Base-by-base conservation (phyloP, 2,888 invertebrate genomes). In the Drosophila mettleri region DNA sequence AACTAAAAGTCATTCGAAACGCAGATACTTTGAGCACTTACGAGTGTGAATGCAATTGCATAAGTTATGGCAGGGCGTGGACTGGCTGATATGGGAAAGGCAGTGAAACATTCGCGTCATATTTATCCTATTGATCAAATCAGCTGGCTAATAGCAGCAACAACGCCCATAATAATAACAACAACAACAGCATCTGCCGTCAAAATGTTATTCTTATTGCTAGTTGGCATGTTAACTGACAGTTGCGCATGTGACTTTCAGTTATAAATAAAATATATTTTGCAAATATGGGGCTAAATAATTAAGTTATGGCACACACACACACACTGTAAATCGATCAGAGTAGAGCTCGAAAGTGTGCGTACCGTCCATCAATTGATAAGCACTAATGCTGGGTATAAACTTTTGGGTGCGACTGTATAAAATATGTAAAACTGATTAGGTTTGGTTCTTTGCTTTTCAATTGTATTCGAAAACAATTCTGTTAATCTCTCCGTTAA, bases 191-290 rank as follows among this genome's bases (percentile, higher is more conserved):
- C 2, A 53, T 16, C n/a, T 22, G 9, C 27, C 12, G 41, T 22
- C 43, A 31, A 20, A 54, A 63, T 27, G 39, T 39, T 39, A 60
- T 45, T 49, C 29, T 34, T 57, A 78, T 52, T 72, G 66, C 66
- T 66, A 31, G 61, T 79, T 71, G 80, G 45, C 72, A 65, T 69
- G 69, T 53, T 68, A 68, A 61, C 49, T 71, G 79, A 63, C 67
- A 67, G 67, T 38, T 31, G 59, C 61, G 64, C 83, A 84, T 84
- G 83, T 84, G 83, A 84, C 88, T 86, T 51, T 51, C 20, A 20
- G 53, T 65, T 72, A 68, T 69, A 79, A 71, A 66, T 74, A 73
- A 82, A 71, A 71, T 63, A 69, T 55, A 59, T 74, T 49, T 64
- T 53, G 69, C 61, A 76, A 81, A 70, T 65, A 72, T 53, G 66